phyloP scores from a whole-genome alignment of 2,797 vertebrate species.

The Lacerta agilis region DNA sequence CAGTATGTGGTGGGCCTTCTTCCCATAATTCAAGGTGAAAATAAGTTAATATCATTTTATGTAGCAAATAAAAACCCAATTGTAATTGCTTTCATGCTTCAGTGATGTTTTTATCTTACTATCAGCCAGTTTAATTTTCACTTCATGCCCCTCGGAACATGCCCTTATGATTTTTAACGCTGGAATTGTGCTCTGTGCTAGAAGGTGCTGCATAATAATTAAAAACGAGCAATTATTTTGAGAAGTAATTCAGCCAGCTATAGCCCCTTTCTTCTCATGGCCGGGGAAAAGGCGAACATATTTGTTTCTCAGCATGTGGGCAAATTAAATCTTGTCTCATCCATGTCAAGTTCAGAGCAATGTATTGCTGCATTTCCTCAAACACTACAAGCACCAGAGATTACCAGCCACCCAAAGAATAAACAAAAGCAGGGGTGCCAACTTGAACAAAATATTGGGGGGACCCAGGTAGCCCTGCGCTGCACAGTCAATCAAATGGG shows the following conservation, averaged over 20 bases:
- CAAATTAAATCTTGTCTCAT: conserved; percentile 1
- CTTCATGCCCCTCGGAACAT: conserved; percentile 40
- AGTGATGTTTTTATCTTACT: conserved; percentile 36
- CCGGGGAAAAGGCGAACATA: conserved; percentile 17
- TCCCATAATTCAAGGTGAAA: conserved; percentile 47
- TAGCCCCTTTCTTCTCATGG: conserved; percentile 32
- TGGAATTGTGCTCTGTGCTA: conserved; percentile 10
- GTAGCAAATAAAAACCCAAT: conserved; percentile 5
- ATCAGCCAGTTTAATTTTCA: conserved; percentile 49
- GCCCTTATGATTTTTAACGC: conserved; percentile 41
- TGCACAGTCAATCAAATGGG: too few species aligned
- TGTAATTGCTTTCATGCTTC: conserved; percentile 55
- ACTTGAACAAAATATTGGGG: too few species aligned
- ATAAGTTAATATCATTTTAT: conserved; percentile 39
- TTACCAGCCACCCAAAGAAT: not conserved
- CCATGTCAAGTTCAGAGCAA: not conserved
- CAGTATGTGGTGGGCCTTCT: not conserved
- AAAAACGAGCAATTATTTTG: conserved; percentile 43
- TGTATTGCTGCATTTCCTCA: not conserved
- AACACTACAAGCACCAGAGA: not conserved
- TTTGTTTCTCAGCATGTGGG: conserved; percentile 28
- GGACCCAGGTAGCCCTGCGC: too few species aligned
- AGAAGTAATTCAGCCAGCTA: conserved; percentile 49
- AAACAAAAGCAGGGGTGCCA: not conserved
- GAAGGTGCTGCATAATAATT: conserved; percentile 59